These are phyloP conservation scores for Trachelus stipa DNA, from an alignment of 2,888 invertebrate genomes.

Conservation along the genomic window DNA sequence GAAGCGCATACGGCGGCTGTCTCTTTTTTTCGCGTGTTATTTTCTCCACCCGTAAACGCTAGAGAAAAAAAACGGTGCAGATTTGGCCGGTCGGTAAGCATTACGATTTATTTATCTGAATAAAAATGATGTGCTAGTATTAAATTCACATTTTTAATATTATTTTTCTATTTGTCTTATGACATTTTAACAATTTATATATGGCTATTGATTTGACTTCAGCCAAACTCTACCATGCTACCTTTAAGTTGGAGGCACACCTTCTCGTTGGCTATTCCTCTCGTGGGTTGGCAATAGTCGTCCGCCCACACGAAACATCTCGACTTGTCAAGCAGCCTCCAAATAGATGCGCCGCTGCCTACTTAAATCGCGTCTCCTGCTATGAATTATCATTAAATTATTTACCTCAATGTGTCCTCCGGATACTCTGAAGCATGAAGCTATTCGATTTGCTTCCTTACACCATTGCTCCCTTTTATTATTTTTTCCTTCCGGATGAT, in stretches of 20 bases:
- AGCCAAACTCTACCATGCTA: too few species aligned
- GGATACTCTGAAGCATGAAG: not conserved
- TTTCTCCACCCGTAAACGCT: too few species aligned
- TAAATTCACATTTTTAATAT: too few species aligned
- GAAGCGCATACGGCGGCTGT: too few species aligned
- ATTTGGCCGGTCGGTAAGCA: too few species aligned
- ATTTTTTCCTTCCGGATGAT: not conserved
- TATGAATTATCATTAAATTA: slow-evolving; percentile 36
- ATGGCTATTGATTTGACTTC: too few species aligned
- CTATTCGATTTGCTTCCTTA: not conserved
- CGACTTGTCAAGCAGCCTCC: slow-evolving; percentile 40
- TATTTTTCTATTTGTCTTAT: too few species aligned
- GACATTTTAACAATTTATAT: too few species aligned
- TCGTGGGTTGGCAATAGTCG: slow-evolving; percentile 39
- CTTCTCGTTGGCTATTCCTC: slow-evolving; percentile 34
- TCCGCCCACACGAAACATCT: slow-evolving; percentile 44
- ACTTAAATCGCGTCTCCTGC: not conserved
- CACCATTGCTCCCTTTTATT: slow-evolving; percentile 14
- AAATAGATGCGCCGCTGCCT: not conserved
- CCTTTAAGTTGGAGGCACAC: slow-evolving; percentile 36
- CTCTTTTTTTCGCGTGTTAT: too few species aligned
- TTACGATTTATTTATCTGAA: too few species aligned
- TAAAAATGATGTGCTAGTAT: too few species aligned
- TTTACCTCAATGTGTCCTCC: slow-evolving; percentile 20
- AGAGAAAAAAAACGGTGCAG: too few species aligned